Conservation (phyloP, 2,797 vertebrate species). For the Austrolebias charrua region DNA sequence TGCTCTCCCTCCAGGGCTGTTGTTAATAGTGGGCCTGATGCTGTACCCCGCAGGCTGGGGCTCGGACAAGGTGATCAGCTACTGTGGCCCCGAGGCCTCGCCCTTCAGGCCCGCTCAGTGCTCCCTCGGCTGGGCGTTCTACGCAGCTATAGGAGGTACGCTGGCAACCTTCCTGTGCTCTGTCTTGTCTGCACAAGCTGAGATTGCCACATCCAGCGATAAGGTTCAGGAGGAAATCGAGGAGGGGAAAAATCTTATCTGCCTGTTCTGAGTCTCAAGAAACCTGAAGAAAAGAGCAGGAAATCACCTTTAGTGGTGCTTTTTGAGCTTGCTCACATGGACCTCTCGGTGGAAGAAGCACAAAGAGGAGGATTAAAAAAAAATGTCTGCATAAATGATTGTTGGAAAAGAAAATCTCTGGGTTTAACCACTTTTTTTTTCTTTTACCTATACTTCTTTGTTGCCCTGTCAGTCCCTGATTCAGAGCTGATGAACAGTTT, state of each 20-base stretch:
- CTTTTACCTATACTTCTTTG: constrained; percentile 1
- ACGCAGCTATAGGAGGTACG: constrained; percentile 91
- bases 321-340: constrained; percentile 9
- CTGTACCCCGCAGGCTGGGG: constrained; percentile 97
- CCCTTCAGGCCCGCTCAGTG: constrained; percentile 89
- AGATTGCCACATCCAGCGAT: constrained; percentile 96
- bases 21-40: constrained; percentile 95
- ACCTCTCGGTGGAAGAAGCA: constrained; percentile 17
- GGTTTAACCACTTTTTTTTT: constrained; percentile 3
- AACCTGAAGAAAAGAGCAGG: constrained; percentile 5
- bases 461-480: constrained; percentile 9
- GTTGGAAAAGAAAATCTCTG: constrained; percentile 11
- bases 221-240: constrained; percentile 98
- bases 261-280: constrained; percentile 84
- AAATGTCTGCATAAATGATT: constrained; percentile 24
- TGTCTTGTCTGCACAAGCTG: constrained; percentile 93
- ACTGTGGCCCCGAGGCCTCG: constrained; percentile 89
- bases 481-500: constrained; percentile 6
- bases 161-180: constrained; percentile 91
- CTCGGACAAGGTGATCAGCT: constrained; percentile 87
- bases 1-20: constrained; percentile 82
- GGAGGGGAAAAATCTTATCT: constrained; percentile 95
- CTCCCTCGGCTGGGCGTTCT: constrained; percentile 96
- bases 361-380: background rate
- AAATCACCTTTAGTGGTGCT: constrained; percentile 3